Base-by-base conservation (phyloP, 2,888 invertebrate species). In the Hydroisotoma schaefferi region DNA sequence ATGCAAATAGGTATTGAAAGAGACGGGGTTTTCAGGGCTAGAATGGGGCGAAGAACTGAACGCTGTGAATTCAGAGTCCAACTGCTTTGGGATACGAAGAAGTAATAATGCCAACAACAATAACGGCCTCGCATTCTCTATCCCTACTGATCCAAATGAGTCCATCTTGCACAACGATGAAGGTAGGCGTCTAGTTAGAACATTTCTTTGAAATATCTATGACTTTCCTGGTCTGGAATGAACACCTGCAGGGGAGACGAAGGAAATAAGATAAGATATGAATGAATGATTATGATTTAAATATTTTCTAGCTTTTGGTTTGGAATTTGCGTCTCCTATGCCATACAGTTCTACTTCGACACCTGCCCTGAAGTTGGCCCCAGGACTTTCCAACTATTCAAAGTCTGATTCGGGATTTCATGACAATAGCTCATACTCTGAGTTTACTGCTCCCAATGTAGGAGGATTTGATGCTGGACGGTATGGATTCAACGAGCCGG, bases 401-500 rank as follows among this genome's bases (percentile, higher is more conserved):
- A 40, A 40, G 40, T 33, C 33, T 10, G 40, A 40, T 18, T 40
- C 8, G 5, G 40, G 40, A 40, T 40, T 40, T 15, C 5, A 40
- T 15, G 40, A 40, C n/a, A 40, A 40, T 20, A 29, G 51, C 51
- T 51, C 37, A 25, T 10, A 46, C 23, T 25, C 46, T 4, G 10
- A 15, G 23, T 15, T 10, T 23, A 12, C 6, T 23, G 20, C 46
- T 23, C 15, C 33, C 8, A 33, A 33, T 33, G n/a, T n/a, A n/a
- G 40, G 40, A 15, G 46, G 46, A 23, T 25, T 46, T 22, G 46
- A 46, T 25, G 20, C 10, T 22, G 10, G 18, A 22, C 5, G 25
- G 3, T 46, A 23, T 46, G 20, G 25, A 46, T 46, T 23, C 20
- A 5, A 25, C 4, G 61, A 61, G 56, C 44, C 56, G 46, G 55